Percentiles rank a stretch among this genome's conserved stretches.
phyloP scores from a whole-genome alignment of 2,888 invertebrate genomes.

The Kuschelorhynchus macadamiae region DNA sequence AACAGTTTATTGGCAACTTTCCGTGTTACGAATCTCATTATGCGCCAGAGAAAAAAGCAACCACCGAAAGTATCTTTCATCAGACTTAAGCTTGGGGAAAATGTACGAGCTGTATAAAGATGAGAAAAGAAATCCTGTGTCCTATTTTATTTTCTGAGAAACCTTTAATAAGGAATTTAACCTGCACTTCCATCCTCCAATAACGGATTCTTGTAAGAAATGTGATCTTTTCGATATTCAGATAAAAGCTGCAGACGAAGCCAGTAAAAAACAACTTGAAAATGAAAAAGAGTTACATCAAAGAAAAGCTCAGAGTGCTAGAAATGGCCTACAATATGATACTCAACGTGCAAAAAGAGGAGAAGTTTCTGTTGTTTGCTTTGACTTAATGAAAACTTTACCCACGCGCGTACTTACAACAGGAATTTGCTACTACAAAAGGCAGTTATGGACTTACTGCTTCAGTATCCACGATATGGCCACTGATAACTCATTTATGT shows the following conservation, averaged over 20 bases:
- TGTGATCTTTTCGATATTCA: too few species aligned
- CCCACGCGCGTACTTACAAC: constrained; percentile 52
- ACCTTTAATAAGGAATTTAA: neutral
- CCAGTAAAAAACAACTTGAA: neutral
- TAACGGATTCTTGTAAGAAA: too few species aligned
- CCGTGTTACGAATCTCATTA: too few species aligned
- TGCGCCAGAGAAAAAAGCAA: neutral
- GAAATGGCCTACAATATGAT: too few species aligned
- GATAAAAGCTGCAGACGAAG: neutral
- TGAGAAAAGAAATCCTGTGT: neutral
- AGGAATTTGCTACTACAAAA: constrained; percentile 51
- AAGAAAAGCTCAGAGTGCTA: too few species aligned
- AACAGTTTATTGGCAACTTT: too few species aligned
- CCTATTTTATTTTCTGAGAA: neutral
- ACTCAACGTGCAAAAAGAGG: too few species aligned
- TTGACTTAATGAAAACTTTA: constrained; percentile 51
- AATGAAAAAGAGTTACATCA: neutral
- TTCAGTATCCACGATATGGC: constrained; percentile 44
- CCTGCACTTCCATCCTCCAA: too few species aligned
- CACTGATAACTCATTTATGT: too few species aligned
- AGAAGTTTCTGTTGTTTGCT: neutral
- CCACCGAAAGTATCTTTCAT: neutral
- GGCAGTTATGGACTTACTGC: constrained; percentile 28
- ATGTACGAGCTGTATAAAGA: neutral
- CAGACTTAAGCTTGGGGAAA: constrained; percentile 2